Percentiles rank a stretch among this genome's conserved stretches.
These are phyloP conservation scores for Armadillidium nasatum DNA, from an alignment of 1,140 invertebrate genomes.

Conservation along the genomic window DNA sequence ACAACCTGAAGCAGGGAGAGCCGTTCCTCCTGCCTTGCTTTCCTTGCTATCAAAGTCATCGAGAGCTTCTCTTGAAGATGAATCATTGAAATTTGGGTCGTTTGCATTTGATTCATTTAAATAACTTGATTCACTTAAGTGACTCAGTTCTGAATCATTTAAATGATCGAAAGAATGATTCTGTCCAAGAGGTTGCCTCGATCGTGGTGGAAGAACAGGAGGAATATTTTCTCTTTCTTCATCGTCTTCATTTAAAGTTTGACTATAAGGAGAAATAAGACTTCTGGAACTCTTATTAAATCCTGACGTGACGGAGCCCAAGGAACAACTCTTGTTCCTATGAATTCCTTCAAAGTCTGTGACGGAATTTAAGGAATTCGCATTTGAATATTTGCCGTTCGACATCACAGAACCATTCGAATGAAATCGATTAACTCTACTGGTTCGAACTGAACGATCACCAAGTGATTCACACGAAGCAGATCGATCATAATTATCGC, in stretches of 20 bases:
- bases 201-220: constrained; percentile 20
- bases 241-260: background rate
- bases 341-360: constrained; percentile 19
- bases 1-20: background rate
- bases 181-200: constrained; percentile 18
- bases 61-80: too few species aligned
- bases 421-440: constrained; percentile 17
- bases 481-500: constrained; percentile 29
- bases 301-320: background rate
- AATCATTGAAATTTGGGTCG: too few species aligned
- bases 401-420: constrained; percentile 22
- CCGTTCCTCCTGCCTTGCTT: constrained; percentile 21
- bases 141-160: background rate
- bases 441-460: constrained; percentile 21
- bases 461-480: constrained; percentile 43
- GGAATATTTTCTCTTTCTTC: background rate
- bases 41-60: constrained; percentile 1
- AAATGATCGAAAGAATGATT: constrained; percentile 20
- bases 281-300: background rate
- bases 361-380: constrained; percentile 29
- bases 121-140: background rate
- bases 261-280: background rate
- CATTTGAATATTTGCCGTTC: constrained; percentile 12
- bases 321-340: constrained; percentile 28
- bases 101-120: too few species aligned